phyloP scores from a whole-genome alignment of 2,113 vertebrate genomes.

The Oreochromis niloticus region DNA sequence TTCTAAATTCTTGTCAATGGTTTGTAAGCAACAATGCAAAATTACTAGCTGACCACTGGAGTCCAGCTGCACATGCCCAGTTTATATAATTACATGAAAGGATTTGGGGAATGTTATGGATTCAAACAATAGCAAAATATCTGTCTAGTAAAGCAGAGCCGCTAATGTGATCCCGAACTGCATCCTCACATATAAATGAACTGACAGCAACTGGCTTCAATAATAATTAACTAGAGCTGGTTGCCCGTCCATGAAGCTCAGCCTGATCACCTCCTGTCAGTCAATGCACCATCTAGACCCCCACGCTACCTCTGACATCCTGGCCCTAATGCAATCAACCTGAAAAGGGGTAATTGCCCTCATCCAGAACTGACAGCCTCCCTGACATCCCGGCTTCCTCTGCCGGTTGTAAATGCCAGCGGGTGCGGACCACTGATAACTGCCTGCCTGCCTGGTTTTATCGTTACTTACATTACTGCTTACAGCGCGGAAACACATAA shows the following conservation, averaged over 20 bases:
- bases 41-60: background rate
- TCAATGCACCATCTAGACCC: slow-evolving; percentile 46
- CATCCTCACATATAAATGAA: slow-evolving; percentile 7
- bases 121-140: background rate
- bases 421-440: slow-evolving; percentile 69
- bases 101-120: background rate
- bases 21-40: slow-evolving; percentile 11
- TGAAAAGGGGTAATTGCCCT: slow-evolving; percentile 78
- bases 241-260: slow-evolving; percentile 40
- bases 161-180: background rate
- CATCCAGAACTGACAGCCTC: slow-evolving; percentile 74
- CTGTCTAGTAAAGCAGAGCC: background rate
- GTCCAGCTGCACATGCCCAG: background rate
- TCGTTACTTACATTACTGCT: slow-evolving; percentile 76
- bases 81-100: background rate
- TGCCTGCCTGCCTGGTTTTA: slow-evolving; percentile 65
- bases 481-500: slow-evolving; percentile 55
- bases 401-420: slow-evolving; percentile 75
- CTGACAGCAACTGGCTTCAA: slow-evolving; percentile 42
- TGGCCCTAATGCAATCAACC: slow-evolving; percentile 76
- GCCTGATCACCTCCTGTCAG: slow-evolving; percentile 57
- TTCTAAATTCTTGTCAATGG: background rate
- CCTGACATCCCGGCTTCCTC: slow-evolving; percentile 80
- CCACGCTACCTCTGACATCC: slow-evolving; percentile 75
- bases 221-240: slow-evolving; percentile 70